These are phyloP conservation scores for Galago senegalensis DNA, from an alignment of 2,797 vertebrate species.

Conservation along the genomic window DNA sequence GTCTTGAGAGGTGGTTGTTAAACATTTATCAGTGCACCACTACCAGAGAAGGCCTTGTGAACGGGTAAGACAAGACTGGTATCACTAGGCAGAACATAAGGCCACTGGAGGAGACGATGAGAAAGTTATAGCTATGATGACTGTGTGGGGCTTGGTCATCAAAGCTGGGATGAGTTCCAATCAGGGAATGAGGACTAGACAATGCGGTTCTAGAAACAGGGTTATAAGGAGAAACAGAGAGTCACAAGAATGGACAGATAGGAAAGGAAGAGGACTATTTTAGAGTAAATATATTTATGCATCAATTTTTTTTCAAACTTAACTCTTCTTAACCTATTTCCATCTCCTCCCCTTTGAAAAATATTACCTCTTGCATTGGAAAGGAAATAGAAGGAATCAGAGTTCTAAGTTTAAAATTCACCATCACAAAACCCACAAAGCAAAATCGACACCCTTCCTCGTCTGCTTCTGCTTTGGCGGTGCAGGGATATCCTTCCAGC, in stretches of 20 bases:
- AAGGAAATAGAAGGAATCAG: neutral
- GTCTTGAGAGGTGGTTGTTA: conserved; percentile 19
- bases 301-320: conserved; percentile 29
- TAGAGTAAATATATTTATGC: neutral
- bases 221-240: neutral
- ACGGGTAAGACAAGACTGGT: neutral
- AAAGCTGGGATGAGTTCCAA: neutral
- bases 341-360: conserved; percentile 1
- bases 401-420: conserved; percentile 22
- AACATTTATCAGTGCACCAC: neutral
- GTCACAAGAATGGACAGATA: neutral
- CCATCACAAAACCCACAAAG: neutral
- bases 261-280: neutral
- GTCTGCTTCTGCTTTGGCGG: neutral
- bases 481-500: neutral
- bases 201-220: neutral
- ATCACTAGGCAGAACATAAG: neutral
- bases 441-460: neutral
- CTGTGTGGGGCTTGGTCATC: neutral
- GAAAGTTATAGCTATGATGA: neutral
- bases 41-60: neutral
- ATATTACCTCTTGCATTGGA: neutral
- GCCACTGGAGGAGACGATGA: neutral
- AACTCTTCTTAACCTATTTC: conserved; percentile 8
- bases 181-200: neutral